These are phyloP conservation scores for Montipora capitata DNA, from an alignment of 92 coral and sea anemone species.

Conservation along the genomic window DNA sequence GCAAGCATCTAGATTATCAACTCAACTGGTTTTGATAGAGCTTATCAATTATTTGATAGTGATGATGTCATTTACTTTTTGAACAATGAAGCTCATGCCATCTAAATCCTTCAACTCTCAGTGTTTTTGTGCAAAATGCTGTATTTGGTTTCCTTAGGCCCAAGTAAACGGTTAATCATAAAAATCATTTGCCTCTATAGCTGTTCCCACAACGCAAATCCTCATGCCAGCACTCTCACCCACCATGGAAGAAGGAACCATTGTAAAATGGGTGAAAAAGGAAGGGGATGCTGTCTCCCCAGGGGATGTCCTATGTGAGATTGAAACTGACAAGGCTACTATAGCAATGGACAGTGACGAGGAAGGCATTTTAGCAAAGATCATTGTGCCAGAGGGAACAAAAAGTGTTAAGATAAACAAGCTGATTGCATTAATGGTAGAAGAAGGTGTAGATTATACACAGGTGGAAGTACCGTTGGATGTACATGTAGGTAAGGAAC, in stretches of 20 bases:
- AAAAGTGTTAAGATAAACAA: slow-evolving; percentile 80
- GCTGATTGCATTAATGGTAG: slow-evolving; percentile 87
- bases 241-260: slow-evolving; percentile 94
- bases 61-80: no score
- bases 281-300: slow-evolving; percentile 83
- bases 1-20: no score
- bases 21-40: no score
- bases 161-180: no score
- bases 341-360: slow-evolving; percentile 91
- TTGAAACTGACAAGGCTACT: slow-evolving; percentile 94
- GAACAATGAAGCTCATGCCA: no score
- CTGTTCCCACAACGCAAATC: slow-evolving; percentile 81
- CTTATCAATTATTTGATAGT: no score
- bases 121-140: no score
- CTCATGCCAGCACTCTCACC: slow-evolving; percentile 95
- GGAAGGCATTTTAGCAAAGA: slow-evolving; percentile 90
- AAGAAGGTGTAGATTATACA: slow-evolving; percentile 85
- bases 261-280: slow-evolving; percentile 86
- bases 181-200: not conserved
- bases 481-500: slow-evolving; percentile 2
- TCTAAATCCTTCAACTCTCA: no score
- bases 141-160: not conserved
- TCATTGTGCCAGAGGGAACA: slow-evolving; percentile 83
- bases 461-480: slow-evolving; percentile 80
- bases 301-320: slow-evolving; percentile 94